Conservation (phyloP, 1,140 invertebrate species). For the Drosophila cardini region DNA sequence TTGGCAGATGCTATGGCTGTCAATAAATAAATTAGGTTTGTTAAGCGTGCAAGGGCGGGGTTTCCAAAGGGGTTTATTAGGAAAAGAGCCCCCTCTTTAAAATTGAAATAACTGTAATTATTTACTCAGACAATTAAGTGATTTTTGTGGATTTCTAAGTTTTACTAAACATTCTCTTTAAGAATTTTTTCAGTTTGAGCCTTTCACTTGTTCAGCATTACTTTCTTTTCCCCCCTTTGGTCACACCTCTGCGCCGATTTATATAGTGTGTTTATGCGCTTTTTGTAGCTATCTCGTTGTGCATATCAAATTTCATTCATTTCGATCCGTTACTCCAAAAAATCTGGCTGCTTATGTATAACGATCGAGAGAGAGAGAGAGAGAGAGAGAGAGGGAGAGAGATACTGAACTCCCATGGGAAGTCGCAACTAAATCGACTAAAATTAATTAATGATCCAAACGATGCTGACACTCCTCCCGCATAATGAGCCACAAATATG, state of each 20-base stretch:
- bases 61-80: slow-evolving; percentile 1
- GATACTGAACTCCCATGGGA: slow-evolving; percentile 45
- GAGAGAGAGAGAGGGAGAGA: no score
- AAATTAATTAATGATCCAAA: slow-evolving; percentile 77
- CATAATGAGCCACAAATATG: slow-evolving; percentile 70
- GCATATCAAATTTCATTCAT: slow-evolving; percentile 83
- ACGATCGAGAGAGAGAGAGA: slow-evolving; percentile 51
- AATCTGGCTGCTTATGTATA: slow-evolving; percentile 50
- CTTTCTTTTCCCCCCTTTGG: slow-evolving; percentile 30
- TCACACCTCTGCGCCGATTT: slow-evolving; percentile 32
- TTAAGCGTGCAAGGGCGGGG: slow-evolving; percentile 25
- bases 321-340: slow-evolving; percentile 68
- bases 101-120: not conserved
- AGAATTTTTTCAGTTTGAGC: not conserved
- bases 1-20: slow-evolving; percentile 51
- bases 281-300: slow-evolving; percentile 68
- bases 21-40: slow-evolving; percentile 69
- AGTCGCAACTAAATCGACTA: slow-evolving; percentile 66
- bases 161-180: slow-evolving; percentile 17
- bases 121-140: no score
- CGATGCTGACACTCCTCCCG: slow-evolving; percentile 76
- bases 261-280: slow-evolving; percentile 42
- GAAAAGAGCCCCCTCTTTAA: not conserved
- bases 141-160: no score
- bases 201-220: slow-evolving; percentile 31